Evolutionary conservation across 2,797 vertebrate species (phyloP).

Genomic region (Hemibagrus guttatus): DNA sequence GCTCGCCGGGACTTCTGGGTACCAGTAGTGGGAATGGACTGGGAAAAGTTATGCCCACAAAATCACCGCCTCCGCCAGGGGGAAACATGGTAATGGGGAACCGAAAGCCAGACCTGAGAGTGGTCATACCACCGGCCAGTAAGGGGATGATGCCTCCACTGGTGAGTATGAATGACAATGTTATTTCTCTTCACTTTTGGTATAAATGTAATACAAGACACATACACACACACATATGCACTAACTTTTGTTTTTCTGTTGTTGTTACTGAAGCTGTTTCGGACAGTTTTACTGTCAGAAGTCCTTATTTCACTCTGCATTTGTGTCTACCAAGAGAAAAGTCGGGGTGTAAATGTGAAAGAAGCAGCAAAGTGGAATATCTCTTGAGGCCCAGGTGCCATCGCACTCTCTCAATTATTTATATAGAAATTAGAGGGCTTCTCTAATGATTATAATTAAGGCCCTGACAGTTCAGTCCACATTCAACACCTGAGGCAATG

Average conservation of each 20-base stretch:
- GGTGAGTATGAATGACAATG: conserved; percentile 76
- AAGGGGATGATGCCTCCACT: conserved; percentile 98
- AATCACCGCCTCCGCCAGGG: conserved; percentile 94
- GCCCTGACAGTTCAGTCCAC: conserved; percentile 62
- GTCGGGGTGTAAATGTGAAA: conserved; percentile 45
- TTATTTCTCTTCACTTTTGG: background rate
- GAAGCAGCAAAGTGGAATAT: conserved; percentile 28
- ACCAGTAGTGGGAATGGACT: conserved; percentile 88
- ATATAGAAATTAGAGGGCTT: conserved; percentile 65
- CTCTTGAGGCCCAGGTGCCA: conserved; percentile 59
- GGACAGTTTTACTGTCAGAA: background rate
- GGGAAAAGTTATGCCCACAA: conserved; percentile 95
- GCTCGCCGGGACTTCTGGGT: conserved; percentile 90
- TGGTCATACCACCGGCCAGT: conserved; percentile 96
- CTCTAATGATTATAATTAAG: conserved; percentile 69
- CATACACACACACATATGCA: background rate
- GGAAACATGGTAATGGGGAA: conserved; percentile 89
- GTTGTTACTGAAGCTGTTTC: background rate
- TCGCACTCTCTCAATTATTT: conserved; percentile 65
- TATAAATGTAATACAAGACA: background rate
- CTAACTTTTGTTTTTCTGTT: background rate
- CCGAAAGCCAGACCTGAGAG: conserved; percentile 95
- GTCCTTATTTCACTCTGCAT: background rate
- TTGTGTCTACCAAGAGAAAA: background rate
- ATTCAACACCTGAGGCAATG: conserved; percentile 65